A percentile compares a stretch with the other conserved stretches of the same genome.
These are phyloP conservation scores for Radopholus similis DNA, from an alignment of 1,140 invertebrate genomes.

Conservation along the genomic window DNA sequence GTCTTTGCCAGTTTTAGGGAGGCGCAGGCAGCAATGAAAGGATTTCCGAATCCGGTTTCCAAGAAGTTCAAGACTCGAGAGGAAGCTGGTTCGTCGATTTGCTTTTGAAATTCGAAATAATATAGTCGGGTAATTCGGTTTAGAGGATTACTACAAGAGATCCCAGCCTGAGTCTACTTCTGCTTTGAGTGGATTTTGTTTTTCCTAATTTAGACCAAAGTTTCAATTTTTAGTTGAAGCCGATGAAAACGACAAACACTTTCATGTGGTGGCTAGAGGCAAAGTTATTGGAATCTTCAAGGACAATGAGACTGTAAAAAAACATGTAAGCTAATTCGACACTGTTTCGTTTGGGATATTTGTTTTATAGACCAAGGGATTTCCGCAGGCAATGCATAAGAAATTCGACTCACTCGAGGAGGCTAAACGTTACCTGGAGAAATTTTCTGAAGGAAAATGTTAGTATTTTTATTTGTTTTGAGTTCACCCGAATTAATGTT, in stretches of 20 bases:
- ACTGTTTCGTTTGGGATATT: neutral
- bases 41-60: slow-evolving; percentile 34
- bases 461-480: neutral
- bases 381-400: slow-evolving; percentile 70
- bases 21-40: slow-evolving; percentile 26
- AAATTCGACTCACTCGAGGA: slow-evolving; percentile 70
- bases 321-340: slow-evolving; percentile 15
- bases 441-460: slow-evolving; percentile 34
- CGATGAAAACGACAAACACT: slow-evolving; percentile 16
- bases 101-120: neutral
- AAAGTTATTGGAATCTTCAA: slow-evolving; percentile 37
- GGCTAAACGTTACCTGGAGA: slow-evolving; percentile 62
- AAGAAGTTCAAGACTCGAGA: slow-evolving; percentile 33
- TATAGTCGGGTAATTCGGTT: neutral
- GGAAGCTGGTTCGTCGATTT: slow-evolving; percentile 21
- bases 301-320: slow-evolving; percentile 36
- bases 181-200: neutral
- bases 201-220: neutral
- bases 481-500: too few relatives aligned
- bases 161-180: slow-evolving; percentile 4
- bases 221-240: slow-evolving; percentile 23
- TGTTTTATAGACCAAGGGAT: slow-evolving; percentile 68
- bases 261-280: slow-evolving; percentile 45
- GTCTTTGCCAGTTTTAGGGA: slow-evolving; percentile 1
- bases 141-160: neutral